Conservation (phyloP, 2,113 vertebrate species). For the Podilymbus podiceps region DNA sequence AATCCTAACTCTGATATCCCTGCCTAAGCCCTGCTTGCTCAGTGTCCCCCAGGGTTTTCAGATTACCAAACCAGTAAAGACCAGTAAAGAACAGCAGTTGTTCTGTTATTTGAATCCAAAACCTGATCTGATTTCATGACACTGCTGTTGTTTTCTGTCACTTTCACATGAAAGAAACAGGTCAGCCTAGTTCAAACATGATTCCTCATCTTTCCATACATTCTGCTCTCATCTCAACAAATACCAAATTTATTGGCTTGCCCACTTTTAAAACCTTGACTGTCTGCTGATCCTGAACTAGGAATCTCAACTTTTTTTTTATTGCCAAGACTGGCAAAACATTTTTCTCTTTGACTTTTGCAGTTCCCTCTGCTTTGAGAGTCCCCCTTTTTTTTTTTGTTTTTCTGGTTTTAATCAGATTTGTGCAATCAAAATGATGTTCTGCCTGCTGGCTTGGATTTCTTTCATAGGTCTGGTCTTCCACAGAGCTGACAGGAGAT, state of each 20-base stretch:
- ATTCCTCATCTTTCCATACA: background rate
- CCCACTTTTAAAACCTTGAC: background rate
- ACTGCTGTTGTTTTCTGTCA: background rate
- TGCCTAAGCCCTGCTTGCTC: background rate
- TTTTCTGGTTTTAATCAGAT: conserved; percentile 15
- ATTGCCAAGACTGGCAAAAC: background rate
- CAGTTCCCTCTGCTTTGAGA: background rate
- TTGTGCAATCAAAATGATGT: background rate
- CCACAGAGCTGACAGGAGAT: background rate
- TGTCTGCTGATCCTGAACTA: background rate
- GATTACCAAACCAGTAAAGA: background rate
- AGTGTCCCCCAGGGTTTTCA: background rate
- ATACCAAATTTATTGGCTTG: background rate
- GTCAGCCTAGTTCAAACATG: background rate
- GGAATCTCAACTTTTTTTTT: background rate
- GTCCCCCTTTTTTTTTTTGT: background rate
- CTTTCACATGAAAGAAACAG: background rate
- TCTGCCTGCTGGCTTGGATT: background rate
- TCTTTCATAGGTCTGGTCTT: background rate
- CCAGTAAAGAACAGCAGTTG: background rate
- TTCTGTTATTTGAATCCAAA: background rate
- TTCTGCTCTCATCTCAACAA: background rate
- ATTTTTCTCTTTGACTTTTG: background rate
- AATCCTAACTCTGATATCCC: background rate
- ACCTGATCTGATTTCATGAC: background rate